Percentiles rank a stretch among this genome's conserved stretches.
These are phyloP conservation scores for Andrena chrysosceles DNA, from an alignment of 2,888 invertebrate genomes.

Conservation along the genomic window DNA sequence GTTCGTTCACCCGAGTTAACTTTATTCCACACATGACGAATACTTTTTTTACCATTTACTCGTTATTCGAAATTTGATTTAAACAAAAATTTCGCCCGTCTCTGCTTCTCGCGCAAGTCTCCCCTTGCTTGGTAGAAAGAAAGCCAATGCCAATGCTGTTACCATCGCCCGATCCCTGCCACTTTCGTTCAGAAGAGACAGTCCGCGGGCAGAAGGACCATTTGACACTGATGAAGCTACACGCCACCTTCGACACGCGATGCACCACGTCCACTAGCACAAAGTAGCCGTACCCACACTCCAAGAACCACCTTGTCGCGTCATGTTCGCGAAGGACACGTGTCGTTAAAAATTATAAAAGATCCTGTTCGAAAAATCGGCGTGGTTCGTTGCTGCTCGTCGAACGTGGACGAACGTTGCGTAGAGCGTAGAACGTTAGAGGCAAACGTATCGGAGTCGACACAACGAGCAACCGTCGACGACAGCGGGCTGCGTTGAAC, in stretches of 20 bases:
- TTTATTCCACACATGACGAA: too few relatives aligned
- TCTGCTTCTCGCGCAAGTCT: too few relatives aligned
- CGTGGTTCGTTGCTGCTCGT: neutral
- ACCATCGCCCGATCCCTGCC: slow-evolving; percentile 19
- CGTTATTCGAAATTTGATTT: too few relatives aligned
- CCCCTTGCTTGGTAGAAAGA: neutral
- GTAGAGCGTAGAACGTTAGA: slow-evolving; percentile 11
- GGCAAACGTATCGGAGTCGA: slow-evolving; percentile 23
- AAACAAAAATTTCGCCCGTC: too few relatives aligned
- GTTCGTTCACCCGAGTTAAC: too few relatives aligned
- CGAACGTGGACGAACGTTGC: neutral
- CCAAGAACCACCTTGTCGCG: neutral
- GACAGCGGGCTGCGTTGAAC: slow-evolving; percentile 79
- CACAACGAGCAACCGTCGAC: slow-evolving; percentile 72
- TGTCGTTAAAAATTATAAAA: neutral
- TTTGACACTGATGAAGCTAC: neutral
- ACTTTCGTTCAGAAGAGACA: neutral
- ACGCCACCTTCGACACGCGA: neutral
- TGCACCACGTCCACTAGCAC: slow-evolving; percentile 7
- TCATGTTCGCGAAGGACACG: neutral
- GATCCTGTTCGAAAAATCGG: neutral
- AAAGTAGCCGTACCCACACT: neutral
- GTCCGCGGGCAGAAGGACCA: neutral
- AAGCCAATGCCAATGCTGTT: neutral
- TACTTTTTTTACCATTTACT: too few relatives aligned